Evolutionary conservation across 1,140 invertebrate species (phyloP), one percentile per base, ranked within the genome.

Genomic region (Cherax quadricarinatus): DNA sequence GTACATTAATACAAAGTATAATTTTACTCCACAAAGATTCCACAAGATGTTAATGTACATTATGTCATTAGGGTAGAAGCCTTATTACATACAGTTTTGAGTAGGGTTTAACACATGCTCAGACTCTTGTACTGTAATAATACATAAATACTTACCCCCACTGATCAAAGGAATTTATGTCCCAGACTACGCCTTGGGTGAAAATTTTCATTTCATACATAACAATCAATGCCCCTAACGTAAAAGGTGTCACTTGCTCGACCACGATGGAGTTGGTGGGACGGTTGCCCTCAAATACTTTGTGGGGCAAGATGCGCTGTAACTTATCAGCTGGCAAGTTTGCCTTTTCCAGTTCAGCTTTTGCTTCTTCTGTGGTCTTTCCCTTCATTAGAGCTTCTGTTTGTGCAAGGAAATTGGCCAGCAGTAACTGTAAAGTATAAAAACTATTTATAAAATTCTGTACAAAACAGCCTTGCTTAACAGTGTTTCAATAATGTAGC

Each of bases 171-270:
- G 99, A 99, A 95, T 99, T 99, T 94, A 99, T 99, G 95, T 99
- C 98, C 99, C 99, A 99, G 94, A 99, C 98, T 21, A 99, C 96
- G 89, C 99, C 99, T 96, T 99, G 99, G 3, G 97, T 97, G 96
- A 99, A 99, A 94, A 99, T 99, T 95, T 99, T 99, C 95, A 99
- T 98, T 95, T 99, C 99, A 95, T 99, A 99, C 95, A 98, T 96
- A 41, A 98, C 99, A 95, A 99, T 99, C n/a, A 99, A 96, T 79
- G 97, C 97, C 92, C 99, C 99, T 24, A 99, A 96, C 9, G 96
- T 98, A 95, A 99, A 99, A 12, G 99, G 99, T 14, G 98, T 98
- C 21, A 99, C 94, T 95, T 98, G 97, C 94, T 97, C 97, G 1
- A 99, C 97, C n/a, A 99, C 96, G 94, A 99, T 99, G 82, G 98